A percentile compares a stretch with the other conserved stretches of the same genome.
phyloP scores from a whole-genome alignment of 2,113 vertebrate species.

The Rousettus leschenaultii region DNA sequence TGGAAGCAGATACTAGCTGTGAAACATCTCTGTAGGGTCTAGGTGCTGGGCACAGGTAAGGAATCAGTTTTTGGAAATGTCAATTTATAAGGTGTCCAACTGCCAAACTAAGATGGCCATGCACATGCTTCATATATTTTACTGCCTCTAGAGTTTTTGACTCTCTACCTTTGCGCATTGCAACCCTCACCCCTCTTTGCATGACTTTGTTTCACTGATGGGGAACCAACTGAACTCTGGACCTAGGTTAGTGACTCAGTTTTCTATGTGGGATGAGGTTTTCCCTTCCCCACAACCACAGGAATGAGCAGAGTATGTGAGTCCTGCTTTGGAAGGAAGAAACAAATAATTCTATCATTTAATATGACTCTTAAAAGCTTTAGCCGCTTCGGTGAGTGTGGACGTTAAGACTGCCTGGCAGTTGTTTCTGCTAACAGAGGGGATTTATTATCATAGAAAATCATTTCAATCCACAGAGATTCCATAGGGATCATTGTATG shows the following conservation, averaged over 20 bases:
- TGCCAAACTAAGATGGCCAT: not conserved
- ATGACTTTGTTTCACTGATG: not conserved
- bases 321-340: not conserved
- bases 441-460: constrained; percentile 40
- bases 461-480: constrained; percentile 3
- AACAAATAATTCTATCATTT: not conserved
- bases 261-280: not conserved
- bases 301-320: not conserved
- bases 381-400: not conserved
- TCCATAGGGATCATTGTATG: not conserved
- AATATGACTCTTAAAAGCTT: not conserved
- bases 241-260: not conserved
- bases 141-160: not conserved
- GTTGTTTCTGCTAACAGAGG: not conserved
- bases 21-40: not conserved
- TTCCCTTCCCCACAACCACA: not conserved
- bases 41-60: not conserved
- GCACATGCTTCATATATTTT: not conserved
- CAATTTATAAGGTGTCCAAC: not conserved
- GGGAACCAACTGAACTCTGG: not conserved
- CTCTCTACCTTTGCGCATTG: not conserved
- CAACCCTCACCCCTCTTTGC: not conserved
- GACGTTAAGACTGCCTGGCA: not conserved
- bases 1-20: not conserved
- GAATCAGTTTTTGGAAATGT: not conserved